Evolutionary conservation across 2,888 invertebrate species (phyloP).

Genomic region (Teleiodes luculella): DNA sequence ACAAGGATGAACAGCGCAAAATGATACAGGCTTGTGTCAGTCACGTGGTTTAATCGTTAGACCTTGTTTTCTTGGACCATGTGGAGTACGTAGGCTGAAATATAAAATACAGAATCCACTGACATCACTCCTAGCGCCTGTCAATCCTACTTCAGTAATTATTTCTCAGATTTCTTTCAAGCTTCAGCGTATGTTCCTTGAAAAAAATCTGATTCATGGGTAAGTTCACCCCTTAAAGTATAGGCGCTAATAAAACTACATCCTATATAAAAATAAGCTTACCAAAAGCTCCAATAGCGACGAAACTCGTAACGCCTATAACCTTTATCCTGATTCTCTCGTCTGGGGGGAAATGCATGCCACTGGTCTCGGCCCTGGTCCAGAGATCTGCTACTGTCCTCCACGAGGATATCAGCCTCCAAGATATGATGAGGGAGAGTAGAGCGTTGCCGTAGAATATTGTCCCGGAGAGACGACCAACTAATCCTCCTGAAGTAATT

Average conservation of each 20-base stretch:
- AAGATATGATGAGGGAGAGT: slow-evolving; percentile 70
- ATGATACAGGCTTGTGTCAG: too few relatives aligned
- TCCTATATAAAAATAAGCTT: slow-evolving; percentile 18
- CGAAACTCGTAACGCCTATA: slow-evolving; percentile 36
- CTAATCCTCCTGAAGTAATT: slow-evolving; percentile 41
- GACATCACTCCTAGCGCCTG: too few relatives aligned
- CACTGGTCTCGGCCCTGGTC: slow-evolving; percentile 39
- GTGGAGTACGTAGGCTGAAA: too few relatives aligned
- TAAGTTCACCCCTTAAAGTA: too few relatives aligned
- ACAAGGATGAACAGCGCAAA: too few relatives aligned
- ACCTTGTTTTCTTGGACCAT: too few relatives aligned
- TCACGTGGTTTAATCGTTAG: too few relatives aligned
- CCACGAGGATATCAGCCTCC: slow-evolving; percentile 59
- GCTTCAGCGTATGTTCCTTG: too few relatives aligned
- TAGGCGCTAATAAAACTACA: neutral
- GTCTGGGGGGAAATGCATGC: slow-evolving; percentile 35
- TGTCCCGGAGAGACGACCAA: slow-evolving; percentile 53
- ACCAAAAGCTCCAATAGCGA: slow-evolving; percentile 45
- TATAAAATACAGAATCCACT: too few relatives aligned
- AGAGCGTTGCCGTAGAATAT: slow-evolving; percentile 78
- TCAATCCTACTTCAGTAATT: too few relatives aligned
- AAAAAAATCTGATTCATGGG: too few relatives aligned
- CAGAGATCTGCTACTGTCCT: slow-evolving; percentile 40
- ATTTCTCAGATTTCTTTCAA: too few relatives aligned
- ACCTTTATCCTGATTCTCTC: slow-evolving; percentile 43